phyloP scores from a whole-genome alignment of 2,113 vertebrate genomes.

The Rhinolophus ferrumequinum region DNA sequence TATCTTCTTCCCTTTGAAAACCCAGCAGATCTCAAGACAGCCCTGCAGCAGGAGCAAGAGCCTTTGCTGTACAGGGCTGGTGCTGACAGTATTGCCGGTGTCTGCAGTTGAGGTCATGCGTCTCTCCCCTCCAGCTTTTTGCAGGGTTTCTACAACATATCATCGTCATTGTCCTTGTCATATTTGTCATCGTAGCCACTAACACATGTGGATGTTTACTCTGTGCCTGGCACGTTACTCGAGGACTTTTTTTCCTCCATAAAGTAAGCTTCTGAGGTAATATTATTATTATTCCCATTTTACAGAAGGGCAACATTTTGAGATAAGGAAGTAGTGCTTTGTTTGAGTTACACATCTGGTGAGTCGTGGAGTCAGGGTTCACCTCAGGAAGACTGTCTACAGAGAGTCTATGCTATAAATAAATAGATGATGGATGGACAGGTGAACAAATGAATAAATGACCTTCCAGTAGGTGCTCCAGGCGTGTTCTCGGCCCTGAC shows the following conservation, averaged over 20 bases:
- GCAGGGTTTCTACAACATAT: background rate
- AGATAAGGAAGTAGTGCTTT: background rate
- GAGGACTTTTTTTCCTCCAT: background rate
- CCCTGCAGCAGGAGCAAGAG: background rate
- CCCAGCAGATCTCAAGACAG: background rate
- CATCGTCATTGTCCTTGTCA: background rate
- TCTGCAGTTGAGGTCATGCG: background rate
- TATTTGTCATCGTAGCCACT: too few relatives aligned
- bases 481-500: background rate
- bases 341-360: background rate
- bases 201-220: background rate
- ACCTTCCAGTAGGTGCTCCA: background rate
- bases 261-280: background rate
- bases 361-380: background rate
- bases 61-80: background rate
- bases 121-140: background rate
- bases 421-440: background rate
- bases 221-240: background rate
- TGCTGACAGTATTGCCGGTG: slow-evolving; percentile 22
- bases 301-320: background rate
- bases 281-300: background rate
- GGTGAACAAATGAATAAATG: background rate
- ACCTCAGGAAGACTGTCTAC: background rate
- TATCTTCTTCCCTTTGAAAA: slow-evolving; percentile 6
- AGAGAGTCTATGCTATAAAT: background rate